phyloP scores from a whole-genome alignment of 2,888 invertebrate genomes.

The Oegoconia quadripuncta region DNA sequence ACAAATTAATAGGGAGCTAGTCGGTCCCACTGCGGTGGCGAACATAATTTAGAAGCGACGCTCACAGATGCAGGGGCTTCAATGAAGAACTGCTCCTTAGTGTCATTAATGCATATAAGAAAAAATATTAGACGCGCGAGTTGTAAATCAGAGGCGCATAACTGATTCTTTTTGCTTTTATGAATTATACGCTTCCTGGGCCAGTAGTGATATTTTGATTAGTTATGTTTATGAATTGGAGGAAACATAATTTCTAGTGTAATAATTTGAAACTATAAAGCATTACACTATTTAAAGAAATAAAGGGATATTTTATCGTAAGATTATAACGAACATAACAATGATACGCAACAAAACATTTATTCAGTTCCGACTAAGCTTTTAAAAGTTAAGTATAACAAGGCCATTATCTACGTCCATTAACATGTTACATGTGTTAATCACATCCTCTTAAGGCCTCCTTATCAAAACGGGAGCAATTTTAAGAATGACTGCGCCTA shows the following conservation, averaged over 20 bases:
- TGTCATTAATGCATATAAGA: constrained; percentile 52
- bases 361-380: constrained; percentile 13
- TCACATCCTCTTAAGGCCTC: constrained; percentile 54
- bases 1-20: constrained; percentile 75
- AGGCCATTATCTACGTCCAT: constrained; percentile 54
- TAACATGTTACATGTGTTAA: constrained; percentile 68
- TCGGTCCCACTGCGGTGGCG: constrained; percentile 42
- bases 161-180: constrained; percentile 43
- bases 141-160: constrained; percentile 55
- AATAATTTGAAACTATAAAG: constrained; percentile 40
- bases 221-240: constrained; percentile 45
- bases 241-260: constrained; percentile 59
- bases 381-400: constrained; percentile 33
- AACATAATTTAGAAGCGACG: constrained; percentile 40
- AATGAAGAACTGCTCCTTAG: constrained; percentile 39
- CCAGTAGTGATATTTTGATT: constrained; percentile 51
- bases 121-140: constrained; percentile 51
- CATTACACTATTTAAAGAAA: constrained; percentile 17
- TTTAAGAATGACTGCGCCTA: constrained; percentile 73
- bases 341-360: constrained; percentile 17
- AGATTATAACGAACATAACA: not conserved
- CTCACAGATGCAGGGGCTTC: constrained; percentile 29
- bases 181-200: constrained; percentile 59
- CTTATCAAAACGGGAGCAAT: constrained; percentile 71
- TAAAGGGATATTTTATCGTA: not conserved